Evolutionary conservation across 92 coral and sea anemone species (phyloP).

Genomic region (Ricordea florida): DNA sequence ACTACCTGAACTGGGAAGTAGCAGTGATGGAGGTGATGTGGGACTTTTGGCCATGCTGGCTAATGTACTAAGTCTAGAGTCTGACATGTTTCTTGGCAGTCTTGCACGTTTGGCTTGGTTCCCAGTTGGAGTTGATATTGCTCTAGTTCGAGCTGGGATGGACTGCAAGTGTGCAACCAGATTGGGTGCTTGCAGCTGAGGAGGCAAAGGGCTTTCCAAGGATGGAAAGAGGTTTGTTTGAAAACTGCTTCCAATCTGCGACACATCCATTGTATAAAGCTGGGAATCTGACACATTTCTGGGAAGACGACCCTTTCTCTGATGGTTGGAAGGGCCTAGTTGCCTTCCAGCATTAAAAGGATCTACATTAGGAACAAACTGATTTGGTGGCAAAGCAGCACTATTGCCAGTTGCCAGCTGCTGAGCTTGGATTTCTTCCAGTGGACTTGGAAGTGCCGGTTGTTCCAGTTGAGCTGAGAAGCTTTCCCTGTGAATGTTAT

Average conservation of each 20-base stretch:
- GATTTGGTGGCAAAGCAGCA: constrained; percentile 24
- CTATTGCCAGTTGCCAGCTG: constrained; percentile 5
- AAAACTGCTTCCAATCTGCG: constrained; percentile 59
- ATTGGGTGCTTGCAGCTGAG: constrained; percentile 97
- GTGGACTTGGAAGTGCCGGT: constrained; percentile 2
- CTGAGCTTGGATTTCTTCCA: constrained; percentile 43
- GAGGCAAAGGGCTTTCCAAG: constrained; percentile 73
- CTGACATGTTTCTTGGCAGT: constrained; percentile 95
- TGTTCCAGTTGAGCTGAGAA: constrained; percentile 11
- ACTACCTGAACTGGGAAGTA: not conserved
- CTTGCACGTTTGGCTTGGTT: constrained; percentile 84
- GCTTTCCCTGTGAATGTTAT: constrained; percentile 20
- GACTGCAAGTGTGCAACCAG: constrained; percentile 94
- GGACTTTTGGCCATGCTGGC: constrained; percentile 41
- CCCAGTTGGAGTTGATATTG: constrained; percentile 38
- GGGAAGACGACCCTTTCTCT: constrained; percentile 72
- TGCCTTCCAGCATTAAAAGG: constrained; percentile 25
- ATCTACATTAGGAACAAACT: constrained; percentile 9
- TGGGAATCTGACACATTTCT: constrained; percentile 95
- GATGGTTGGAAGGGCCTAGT: constrained; percentile 6
- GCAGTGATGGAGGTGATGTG: constrained; percentile 37
- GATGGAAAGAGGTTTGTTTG: constrained; percentile 61
- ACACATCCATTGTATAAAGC: constrained; percentile 78
- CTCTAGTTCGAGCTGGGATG: constrained; percentile 64
- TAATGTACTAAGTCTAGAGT: constrained; percentile 78